A percentile compares a stretch with the other conserved stretches of the same genome.
Evolutionary conservation across 2,888 invertebrate genomes (phyloP).

Genomic region (Morinoia aosen): DNA sequence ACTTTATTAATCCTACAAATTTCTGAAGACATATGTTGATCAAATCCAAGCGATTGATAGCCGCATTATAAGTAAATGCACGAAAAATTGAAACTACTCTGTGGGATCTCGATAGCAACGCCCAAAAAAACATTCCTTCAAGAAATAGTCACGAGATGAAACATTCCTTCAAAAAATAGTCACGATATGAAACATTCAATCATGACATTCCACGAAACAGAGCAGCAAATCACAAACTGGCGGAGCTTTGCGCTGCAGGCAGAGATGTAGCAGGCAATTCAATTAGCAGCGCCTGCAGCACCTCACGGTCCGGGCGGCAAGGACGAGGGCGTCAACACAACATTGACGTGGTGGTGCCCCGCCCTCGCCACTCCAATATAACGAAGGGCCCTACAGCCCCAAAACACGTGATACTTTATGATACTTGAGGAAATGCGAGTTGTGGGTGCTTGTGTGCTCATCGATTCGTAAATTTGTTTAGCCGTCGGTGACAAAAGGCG

Average conservation of each 20-base stretch:
- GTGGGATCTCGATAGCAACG: not conserved
- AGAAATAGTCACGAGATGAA: not conserved
- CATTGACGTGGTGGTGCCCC: not conserved
- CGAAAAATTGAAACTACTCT: not conserved
- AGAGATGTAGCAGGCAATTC: not conserved
- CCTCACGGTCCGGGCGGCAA: not conserved
- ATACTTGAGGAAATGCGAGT: not conserved
- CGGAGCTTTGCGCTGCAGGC: not conserved
- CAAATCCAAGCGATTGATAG: not conserved
- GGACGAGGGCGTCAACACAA: slow-evolving; percentile 23
- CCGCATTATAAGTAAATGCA: too few species aligned
- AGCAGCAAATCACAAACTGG: not conserved
- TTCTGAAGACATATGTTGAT: not conserved
- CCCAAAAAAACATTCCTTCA: not conserved
- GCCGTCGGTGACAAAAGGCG: not conserved
- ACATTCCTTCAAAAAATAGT: not conserved
- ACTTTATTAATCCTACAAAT: not conserved
- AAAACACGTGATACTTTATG: slow-evolving; percentile 42
- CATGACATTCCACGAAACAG: not conserved
- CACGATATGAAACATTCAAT: not conserved
- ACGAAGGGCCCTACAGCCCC: not conserved
- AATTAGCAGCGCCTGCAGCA: not conserved
- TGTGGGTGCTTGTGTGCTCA: not conserved
- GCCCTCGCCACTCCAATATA: slow-evolving; percentile 31
- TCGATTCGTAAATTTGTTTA: not conserved